Evolutionary conservation across 2,113 vertebrate species (phyloP).

Genomic region (human (Homo sapiens)): DNA sequence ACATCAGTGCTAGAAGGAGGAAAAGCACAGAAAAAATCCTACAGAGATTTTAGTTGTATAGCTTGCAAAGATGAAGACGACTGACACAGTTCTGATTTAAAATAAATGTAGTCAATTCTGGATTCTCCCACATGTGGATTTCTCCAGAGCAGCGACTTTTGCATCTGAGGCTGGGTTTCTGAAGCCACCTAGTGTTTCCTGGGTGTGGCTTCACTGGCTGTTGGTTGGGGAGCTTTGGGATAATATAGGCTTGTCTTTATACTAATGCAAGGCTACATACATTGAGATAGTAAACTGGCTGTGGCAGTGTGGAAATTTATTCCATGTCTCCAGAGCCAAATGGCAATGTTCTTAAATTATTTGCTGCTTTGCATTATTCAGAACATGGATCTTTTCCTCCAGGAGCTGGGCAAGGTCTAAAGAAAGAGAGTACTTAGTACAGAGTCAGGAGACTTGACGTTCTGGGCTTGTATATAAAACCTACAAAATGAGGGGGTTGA

Average conservation of each 20-base stretch:
- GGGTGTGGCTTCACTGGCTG: constrained; percentile 2
- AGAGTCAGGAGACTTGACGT: constrained; percentile 20
- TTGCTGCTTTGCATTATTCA: constrained; percentile 71
- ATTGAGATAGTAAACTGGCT: constrained; percentile 62
- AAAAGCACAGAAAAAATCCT: constrained; percentile 8
- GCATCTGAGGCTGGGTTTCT: constrained; percentile 4
- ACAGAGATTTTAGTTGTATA: not conserved
- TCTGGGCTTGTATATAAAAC: constrained; percentile 38
- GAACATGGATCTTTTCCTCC: constrained; percentile 56
- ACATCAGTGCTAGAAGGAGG: not conserved
- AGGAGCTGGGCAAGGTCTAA: constrained; percentile 67
- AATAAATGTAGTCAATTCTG: not conserved
- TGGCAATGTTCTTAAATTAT: constrained; percentile 71
- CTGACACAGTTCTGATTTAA: not conserved
- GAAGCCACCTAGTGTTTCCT: not conserved
- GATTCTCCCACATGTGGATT: not conserved
- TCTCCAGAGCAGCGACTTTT: not conserved
- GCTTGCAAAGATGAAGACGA: constrained; percentile 11
- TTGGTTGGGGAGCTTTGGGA: not conserved
- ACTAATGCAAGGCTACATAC: not conserved
- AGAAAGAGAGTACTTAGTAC: constrained; percentile 32
- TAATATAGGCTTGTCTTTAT: not conserved
- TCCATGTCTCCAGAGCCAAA: constrained; percentile 66
- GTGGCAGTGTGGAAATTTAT: constrained; percentile 65
- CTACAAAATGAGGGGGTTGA: not conserved